Evolutionary conservation across 2,888 invertebrate species (phyloP), one percentile per base, ranked within the genome.

Genomic region (Drosophila leonis): DNA sequence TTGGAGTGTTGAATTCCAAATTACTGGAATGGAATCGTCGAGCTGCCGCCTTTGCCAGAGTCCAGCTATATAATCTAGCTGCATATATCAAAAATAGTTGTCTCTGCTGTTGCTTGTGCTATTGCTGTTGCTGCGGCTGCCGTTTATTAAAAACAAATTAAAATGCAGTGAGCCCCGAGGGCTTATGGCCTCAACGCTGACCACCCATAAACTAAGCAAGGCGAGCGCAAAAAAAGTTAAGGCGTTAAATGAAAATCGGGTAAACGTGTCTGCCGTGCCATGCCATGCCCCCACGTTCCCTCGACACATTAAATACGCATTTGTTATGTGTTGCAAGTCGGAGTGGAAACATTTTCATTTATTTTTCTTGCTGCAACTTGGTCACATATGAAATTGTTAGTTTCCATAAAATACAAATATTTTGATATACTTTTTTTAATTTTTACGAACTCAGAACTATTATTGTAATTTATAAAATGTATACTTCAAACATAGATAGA

Each of bases 271-370:
- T 24, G 49, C 49, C 49, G 6, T 12, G 29, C 48, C 18, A 3
- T 18, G 18, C 12, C 20, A 20, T 24, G 29, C 60, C 62, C 66
- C 49, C 15, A 39, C 31, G 46, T 60, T 51, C 67, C 72, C 71
- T 75, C 78, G 82, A 90, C 90, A 88, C 90, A 88, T 90, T 88
- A 90, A 90, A 90, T 90, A 88, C 90, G 83, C 89, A 88, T 87
- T 90, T 88, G 84, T 83, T 83, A 86, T 80, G 64, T 83, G 90
- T 82, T 85, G 85, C 82, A 81, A 84, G 80, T 66, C 70, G 75
- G 33, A 61, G 63, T 41, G 33, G 41, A 46, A 52, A 46, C 56
- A 72, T 68, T 72, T 61, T 54, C 35, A 75, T 65, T 71, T 66
- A 42, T 61, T 65, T 68, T 49, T 65, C 6, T 15, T 51, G 42